Evolutionary conservation across 2,797 vertebrate genomes (phyloP), one percentile per base, ranked within the genome.

Genomic region (Clangula hyemalis): DNA sequence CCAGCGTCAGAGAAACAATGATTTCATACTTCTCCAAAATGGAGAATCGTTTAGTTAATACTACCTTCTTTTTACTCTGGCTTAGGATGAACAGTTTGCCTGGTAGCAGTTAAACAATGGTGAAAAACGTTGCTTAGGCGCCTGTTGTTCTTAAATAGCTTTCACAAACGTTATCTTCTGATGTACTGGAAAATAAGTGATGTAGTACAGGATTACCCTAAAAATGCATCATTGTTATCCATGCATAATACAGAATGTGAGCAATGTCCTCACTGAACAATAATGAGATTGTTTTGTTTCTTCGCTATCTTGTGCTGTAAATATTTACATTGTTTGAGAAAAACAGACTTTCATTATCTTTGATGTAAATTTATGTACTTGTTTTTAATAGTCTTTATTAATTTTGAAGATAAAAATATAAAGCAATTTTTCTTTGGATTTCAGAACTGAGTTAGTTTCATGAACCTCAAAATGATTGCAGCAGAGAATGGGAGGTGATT

Each of bases 141-240:
- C 45, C 53, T 87, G 38, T 90, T 90, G 56, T 89, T 86, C 5
- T 7, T 71, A 73, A 90, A 62, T 86, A 58, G 41, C 72, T 94
- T 93, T 89, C 92, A 70, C 38, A 79, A 79, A 75, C 58, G 34
- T 73, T 89, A 6, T 1, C 25, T 2, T 86, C 54, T 93, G 81
- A 72, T 85, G 51, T 87, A 79, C 80, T 94, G 72, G 75, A 92
- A 95, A 86, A 47, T 91, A 92, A 94, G 84, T 81, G 90, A 77
- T 86, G 32, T 62, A 83, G 78, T 61, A 60, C 27, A 87, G 65
- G 66, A 71, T 91, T 87, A 84, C 93, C 43, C 36, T 88, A 54
- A 94, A 94, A 91, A 78, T 84, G 39, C 57, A 30, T 92, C 32
- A 13, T 95, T 97, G 86, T 96, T 92, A 79, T 81, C 39, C 47